Evolutionary conservation across 2,888 invertebrate genomes (phyloP), one percentile per base, ranked within the genome.

Genomic region (Prenolepis imparis): DNA sequence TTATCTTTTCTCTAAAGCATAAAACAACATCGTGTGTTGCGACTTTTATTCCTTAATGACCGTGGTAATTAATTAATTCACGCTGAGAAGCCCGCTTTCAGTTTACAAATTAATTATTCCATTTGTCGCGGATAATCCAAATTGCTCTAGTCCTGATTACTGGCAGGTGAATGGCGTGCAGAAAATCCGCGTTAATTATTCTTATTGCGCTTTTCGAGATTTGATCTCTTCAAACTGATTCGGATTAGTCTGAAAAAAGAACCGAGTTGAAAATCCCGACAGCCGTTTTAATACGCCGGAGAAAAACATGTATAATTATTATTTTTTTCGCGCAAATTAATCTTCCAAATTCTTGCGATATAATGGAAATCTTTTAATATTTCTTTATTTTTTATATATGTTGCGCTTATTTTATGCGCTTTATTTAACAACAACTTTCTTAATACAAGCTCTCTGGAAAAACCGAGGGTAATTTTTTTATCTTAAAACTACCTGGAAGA

Each of bases 61-160:
- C 39, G 12, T 32, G 44, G n/a, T 44, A 59, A 80, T 70, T 78
- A 70, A 78, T 78, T 70, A 67, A 57, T 77, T 67, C 9, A 39
- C 9, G n/a, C 55, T 36, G 18, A 39, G 24, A 55, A 39, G 12
- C 39, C 39, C 52, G 55, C 15, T 41, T 5, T n/a, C 55, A 41
- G 21, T 59, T 24, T 36, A n/a, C 70, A 28, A 52, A 80, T 80
- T 44, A 44, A 68, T 80, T 70, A 70, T 80, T 59, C 24, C n/a
- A 44, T 80, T 70, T 70, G 70, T 80, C 44, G 57, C 59, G 70
- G 36, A 44, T 80, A 70, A 70, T 78, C 44, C 59, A 28, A 59
- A 59, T 18, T 55, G 36, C 24, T 11, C 41, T 68, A 68, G 67
- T 78, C 68, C 36, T 9, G 28, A 28, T 15, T 36, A 36, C 59